Conservation (phyloP, 2,888 invertebrate genomes). For the Nomada fucata region DNA sequence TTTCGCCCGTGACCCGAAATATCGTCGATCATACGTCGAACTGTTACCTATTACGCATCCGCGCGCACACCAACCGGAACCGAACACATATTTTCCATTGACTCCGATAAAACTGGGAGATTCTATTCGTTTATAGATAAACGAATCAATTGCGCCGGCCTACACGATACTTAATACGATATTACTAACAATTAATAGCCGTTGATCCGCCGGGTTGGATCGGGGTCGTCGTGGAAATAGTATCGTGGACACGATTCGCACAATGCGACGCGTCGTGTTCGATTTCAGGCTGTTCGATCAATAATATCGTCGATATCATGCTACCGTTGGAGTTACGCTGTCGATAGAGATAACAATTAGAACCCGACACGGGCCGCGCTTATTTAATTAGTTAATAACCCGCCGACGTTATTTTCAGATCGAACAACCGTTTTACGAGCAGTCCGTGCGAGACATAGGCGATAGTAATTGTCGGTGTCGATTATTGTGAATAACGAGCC, state of each 20-base stretch:
- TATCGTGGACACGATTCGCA: neutral
- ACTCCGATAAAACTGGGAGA: no score
- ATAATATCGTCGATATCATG: slow-evolving; percentile 42
- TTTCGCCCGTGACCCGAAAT: no score
- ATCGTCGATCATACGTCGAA: neutral
- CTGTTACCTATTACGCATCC: neutral
- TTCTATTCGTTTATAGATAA: no score
- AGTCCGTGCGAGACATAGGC: no score
- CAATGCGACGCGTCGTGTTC: slow-evolving; percentile 24
- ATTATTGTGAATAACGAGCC: no score
- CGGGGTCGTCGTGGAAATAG: neutral
- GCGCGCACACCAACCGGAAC: no score
- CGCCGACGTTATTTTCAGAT: neutral
- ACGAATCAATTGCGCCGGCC: no score
- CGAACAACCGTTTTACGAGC: neutral
- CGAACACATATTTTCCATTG: no score
- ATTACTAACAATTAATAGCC: no score
- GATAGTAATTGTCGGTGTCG: no score
- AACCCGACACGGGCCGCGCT: slow-evolving; percentile 24
- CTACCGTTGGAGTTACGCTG: slow-evolving; percentile 18
- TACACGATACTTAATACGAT: no score
- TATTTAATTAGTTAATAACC: neutral
- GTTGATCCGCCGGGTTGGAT: no score
- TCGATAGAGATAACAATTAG: slow-evolving; percentile 47
- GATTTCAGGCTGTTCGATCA: slow-evolving; percentile 42